Evolutionary conservation across 2,797 vertebrate genomes (phyloP).

Genomic region (Florisuga fusca): DNA sequence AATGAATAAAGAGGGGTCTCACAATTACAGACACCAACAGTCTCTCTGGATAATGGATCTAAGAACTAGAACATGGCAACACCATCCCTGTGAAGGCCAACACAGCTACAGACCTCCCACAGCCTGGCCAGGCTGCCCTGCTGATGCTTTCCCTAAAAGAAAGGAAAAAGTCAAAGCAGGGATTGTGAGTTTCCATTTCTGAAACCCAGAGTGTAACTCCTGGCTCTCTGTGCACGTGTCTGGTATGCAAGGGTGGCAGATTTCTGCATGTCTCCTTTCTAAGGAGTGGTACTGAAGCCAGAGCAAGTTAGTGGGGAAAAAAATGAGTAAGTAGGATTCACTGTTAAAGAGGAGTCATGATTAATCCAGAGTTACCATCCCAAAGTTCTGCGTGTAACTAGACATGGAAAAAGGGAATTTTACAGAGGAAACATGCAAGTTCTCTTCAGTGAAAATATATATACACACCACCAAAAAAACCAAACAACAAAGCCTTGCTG

Average conservation of each 20-base stretch:
- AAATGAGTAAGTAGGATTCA: background rate
- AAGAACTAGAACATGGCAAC: background rate
- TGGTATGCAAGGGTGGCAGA: background rate
- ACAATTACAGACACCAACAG: background rate
- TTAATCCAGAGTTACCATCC: background rate
- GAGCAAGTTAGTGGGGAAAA: background rate
- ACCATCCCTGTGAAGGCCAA: background rate
- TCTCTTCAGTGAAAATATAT: too few species aligned
- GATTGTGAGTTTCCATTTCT: background rate
- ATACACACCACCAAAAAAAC: too few species aligned
- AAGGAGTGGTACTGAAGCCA: background rate
- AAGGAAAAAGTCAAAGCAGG: background rate
- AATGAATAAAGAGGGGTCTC: background rate
- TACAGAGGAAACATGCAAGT: background rate
- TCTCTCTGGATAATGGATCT: accelerated
- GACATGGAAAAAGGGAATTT: background rate
- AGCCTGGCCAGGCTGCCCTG: background rate
- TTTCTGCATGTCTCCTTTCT: background rate
- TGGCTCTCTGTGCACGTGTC: background rate
- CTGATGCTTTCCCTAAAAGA: background rate
- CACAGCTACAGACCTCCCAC: background rate
- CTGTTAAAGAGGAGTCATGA: background rate
- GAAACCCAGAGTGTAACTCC: background rate
- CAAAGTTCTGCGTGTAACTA: accelerated
- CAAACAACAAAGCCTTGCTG: background rate